These are phyloP conservation scores for Argyrosomus japonicus DNA, from an alignment of 2,113 vertebrate genomes.

Conservation along the genomic window DNA sequence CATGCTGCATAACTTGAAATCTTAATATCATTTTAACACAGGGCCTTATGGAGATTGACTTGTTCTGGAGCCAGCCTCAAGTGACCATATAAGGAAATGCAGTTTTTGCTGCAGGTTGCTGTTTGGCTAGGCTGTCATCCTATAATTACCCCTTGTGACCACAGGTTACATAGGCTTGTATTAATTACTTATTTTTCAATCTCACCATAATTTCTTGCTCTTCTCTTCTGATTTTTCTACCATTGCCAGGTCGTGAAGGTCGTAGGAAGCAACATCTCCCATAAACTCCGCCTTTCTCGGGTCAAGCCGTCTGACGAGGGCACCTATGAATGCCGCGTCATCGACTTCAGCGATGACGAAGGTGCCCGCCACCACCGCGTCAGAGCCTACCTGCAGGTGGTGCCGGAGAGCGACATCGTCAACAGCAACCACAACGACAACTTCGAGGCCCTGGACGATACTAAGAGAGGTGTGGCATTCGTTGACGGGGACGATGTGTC, in stretches of 20 bases:
- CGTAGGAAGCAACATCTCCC: constrained; percentile 97
- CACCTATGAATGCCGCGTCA: constrained; percentile 95
- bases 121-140: too few species aligned
- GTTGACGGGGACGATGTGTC: constrained; percentile 62
- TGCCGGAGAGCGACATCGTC: constrained; percentile 76
- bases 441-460: constrained; percentile 69
- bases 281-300: constrained; percentile 94
- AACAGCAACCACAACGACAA: constrained; percentile 47
- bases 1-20: too few species aligned
- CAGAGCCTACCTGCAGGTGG: constrained; percentile 93
- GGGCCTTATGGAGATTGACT: too few species aligned
- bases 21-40: too few species aligned
- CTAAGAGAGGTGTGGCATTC: constrained; percentile 55
- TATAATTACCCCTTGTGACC: not conserved
- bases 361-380: constrained; percentile 92
- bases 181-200: not conserved
- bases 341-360: constrained; percentile 93
- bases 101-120: too few species aligned
- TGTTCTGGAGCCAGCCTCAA: too few species aligned
- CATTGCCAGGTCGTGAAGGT: constrained; percentile 92
- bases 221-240: not conserved
- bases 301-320: constrained; percentile 94
- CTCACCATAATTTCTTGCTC: not conserved
- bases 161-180: not conserved
- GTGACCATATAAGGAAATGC: too few species aligned